Conservation (phyloP, 2,797 vertebrate species). For the Alectoris magna region DNA sequence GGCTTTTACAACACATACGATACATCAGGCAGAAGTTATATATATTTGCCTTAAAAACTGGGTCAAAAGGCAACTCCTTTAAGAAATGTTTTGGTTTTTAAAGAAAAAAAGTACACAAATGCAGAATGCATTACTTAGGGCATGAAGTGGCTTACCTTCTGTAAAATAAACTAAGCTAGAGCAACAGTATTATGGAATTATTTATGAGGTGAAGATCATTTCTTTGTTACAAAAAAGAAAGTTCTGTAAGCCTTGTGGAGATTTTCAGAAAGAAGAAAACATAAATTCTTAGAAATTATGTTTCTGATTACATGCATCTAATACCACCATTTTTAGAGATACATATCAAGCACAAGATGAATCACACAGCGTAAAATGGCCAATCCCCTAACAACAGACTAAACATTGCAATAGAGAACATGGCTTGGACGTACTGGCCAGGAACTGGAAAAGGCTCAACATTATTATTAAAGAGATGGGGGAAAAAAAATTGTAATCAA, state of each 20-base stretch:
- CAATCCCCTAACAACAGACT: neutral
- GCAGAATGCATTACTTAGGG: neutral
- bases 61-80: neutral
- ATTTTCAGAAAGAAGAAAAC: neutral
- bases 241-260: neutral
- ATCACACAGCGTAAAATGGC: neutral
- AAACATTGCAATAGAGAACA: neutral
- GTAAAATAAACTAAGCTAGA: neutral
- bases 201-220: constrained; percentile 34
- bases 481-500: constrained; percentile 60
- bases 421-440: neutral
- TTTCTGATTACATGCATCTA: neutral
- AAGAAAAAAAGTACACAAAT: neutral
- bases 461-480: constrained; percentile 32
- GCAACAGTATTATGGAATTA: constrained; percentile 1
- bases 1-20: neutral
- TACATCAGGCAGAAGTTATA: neutral
- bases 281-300: rapidly evolving
- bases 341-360: neutral
- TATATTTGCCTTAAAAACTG: neutral
- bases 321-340: neutral
- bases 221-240: neutral
- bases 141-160: neutral
- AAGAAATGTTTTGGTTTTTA: neutral
- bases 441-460: constrained; percentile 23